Conservation (phyloP, 2,888 invertebrate genomes). For the Adineta ricciae region DNA sequence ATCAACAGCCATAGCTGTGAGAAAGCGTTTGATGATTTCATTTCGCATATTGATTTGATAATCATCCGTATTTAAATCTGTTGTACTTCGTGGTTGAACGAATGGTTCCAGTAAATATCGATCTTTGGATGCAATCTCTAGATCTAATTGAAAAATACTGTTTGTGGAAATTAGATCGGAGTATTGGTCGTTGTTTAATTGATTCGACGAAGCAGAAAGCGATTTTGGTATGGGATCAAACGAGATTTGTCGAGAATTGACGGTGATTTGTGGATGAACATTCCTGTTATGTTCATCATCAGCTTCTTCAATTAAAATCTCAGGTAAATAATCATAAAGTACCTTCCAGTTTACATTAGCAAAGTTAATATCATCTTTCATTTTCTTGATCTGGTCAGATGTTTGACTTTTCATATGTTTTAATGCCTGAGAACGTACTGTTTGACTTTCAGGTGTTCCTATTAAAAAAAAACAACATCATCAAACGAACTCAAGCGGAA, state of each 20-base stretch:
- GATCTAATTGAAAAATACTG: neutral
- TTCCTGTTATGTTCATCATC: neutral
- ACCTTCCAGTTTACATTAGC: neutral
- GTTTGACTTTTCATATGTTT: neutral
- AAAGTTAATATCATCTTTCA: slow-evolving; percentile 15
- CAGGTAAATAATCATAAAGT: neutral
- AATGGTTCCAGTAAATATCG: neutral
- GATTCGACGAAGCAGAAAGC: neutral
- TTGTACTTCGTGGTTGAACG: neutral
- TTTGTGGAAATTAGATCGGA: neutral
- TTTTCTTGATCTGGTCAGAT: neutral
- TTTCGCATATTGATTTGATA: neutral
- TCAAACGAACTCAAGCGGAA: neutral
- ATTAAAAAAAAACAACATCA: too few species aligned
- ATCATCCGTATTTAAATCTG: neutral
- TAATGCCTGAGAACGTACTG: neutral
- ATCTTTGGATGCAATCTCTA: neutral
- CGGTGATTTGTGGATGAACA: neutral
- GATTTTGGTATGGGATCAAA: neutral
- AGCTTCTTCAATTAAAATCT: neutral
- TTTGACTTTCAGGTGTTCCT: slow-evolving; percentile 3
- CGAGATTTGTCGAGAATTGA: neutral
- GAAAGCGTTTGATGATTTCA: neutral
- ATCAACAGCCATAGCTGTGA: neutral
- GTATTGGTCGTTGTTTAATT: neutral